Evolutionary conservation across 2,113 vertebrate species (phyloP).

Genomic region (Neodon shergylaensis): DNA sequence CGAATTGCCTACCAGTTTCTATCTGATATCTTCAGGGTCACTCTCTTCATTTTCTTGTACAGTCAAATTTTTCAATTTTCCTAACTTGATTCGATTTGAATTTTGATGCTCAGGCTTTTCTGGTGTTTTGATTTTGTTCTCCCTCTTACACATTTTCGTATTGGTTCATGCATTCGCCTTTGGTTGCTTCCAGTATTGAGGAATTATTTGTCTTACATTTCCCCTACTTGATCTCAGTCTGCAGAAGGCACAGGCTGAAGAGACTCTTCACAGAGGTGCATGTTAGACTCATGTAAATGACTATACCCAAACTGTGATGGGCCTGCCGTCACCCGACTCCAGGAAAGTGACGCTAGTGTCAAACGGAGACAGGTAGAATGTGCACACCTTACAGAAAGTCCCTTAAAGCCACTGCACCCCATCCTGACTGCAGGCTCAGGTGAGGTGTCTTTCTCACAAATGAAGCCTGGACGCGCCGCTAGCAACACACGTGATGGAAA

Average conservation of each 20-base stretch:
- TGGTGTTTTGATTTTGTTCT: background rate
- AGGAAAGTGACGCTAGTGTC: background rate
- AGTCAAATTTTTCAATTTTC: background rate
- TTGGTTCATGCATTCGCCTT: background rate
- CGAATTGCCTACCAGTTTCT: background rate
- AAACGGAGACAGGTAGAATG: background rate
- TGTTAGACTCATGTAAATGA: background rate
- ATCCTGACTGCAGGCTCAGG: background rate
- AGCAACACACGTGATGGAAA: background rate
- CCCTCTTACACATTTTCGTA: background rate
- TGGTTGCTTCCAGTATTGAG: background rate
- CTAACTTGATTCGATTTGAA: background rate
- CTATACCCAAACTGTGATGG: background rate
- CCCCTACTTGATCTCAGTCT: background rate
- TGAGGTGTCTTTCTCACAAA: background rate
- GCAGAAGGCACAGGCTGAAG: background rate
- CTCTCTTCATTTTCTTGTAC: background rate
- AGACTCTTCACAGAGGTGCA: background rate
- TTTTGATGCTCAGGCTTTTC: background rate
- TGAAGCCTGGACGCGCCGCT: constrained; percentile 12
- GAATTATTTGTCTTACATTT: background rate
- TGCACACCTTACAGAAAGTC: background rate
- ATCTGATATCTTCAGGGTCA: background rate
- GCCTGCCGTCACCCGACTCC: background rate
- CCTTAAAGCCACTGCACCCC: background rate